A percentile compares a stretch with the other conserved stretches of the same genome.
These are phyloP conservation scores for Tyrophagus putrescentiae DNA, from an alignment of 1,140 invertebrate species.

Conservation along the genomic window DNA sequence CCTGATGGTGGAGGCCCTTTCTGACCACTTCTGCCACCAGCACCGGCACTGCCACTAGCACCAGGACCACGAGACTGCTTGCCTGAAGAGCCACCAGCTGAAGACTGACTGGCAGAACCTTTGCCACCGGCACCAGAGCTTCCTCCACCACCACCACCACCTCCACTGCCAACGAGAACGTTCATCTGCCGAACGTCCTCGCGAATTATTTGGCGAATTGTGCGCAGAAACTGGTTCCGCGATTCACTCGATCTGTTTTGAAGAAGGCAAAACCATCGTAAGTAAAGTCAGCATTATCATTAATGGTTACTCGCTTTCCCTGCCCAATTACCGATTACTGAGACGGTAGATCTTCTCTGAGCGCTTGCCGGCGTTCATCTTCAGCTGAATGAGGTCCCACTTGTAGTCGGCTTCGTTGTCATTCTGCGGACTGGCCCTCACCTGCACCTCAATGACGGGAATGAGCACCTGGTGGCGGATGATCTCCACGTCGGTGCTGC, in stretches of 20 bases:
- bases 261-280: not conserved
- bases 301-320: not conserved
- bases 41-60: too few species aligned
- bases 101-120: too few species aligned
- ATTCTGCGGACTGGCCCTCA: slow-evolving; percentile 39
- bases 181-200: slow-evolving; percentile 88
- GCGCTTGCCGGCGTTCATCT: slow-evolving; percentile 61
- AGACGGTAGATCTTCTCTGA: slow-evolving; percentile 93
- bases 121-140: too few species aligned
- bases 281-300: not conserved
- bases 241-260: slow-evolving; percentile 72
- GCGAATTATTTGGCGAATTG: slow-evolving; percentile 85
- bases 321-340: slow-evolving; percentile 63
- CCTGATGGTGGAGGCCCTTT: too few species aligned
- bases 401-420: slow-evolving; percentile 11
- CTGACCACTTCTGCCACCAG: too few species aligned
- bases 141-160: too few species aligned
- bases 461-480: slow-evolving; percentile 88
- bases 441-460: slow-evolving; percentile 91
- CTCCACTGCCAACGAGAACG: too few species aligned
- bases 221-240: slow-evolving; percentile 85
- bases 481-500: slow-evolving; percentile 53
- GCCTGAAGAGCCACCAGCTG: too few species aligned
- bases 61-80: too few species aligned
- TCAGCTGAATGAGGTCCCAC: slow-evolving; percentile 88